Percentiles rank a stretch among this genome's conserved stretches.
phyloP scores from a whole-genome alignment of 2,797 vertebrate species.

The Neostethus bicornis region DNA sequence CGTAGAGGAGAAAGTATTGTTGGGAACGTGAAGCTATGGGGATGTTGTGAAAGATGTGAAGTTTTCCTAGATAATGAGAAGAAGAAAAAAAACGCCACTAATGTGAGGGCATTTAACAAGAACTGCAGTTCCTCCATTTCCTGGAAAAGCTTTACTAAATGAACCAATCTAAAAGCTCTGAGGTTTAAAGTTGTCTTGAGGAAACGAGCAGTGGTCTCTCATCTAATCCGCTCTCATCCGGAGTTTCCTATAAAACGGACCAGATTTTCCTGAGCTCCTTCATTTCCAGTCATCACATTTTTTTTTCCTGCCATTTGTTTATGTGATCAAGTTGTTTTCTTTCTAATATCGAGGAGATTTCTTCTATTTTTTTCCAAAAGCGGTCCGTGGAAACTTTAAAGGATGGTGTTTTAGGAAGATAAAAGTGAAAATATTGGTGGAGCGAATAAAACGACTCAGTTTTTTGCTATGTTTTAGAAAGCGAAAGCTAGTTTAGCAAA shows the following conservation, averaged over 20 bases:
- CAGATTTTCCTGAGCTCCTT: neutral
- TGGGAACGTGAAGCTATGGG: conserved; percentile 2
- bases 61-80: neutral
- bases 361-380: neutral
- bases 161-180: neutral
- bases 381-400: neutral
- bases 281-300: neutral
- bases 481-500: neutral
- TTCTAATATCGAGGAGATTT: neutral
- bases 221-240: too few species aligned
- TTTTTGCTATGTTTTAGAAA: neutral
- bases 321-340: neutral
- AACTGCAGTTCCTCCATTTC: neutral
- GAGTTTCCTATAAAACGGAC: neutral
- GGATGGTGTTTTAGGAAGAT: neutral
- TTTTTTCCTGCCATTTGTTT: neutral
- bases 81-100: neutral
- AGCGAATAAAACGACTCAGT: neutral
- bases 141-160: neutral
- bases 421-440: neutral
- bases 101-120: neutral
- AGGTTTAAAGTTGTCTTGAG: neutral
- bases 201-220: neutral
- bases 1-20: conserved; percentile 2
- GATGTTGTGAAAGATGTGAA: conserved; percentile 32